Evolutionary conservation across 2,797 vertebrate species (phyloP).

Genomic region (Anguilla megastoma): DNA sequence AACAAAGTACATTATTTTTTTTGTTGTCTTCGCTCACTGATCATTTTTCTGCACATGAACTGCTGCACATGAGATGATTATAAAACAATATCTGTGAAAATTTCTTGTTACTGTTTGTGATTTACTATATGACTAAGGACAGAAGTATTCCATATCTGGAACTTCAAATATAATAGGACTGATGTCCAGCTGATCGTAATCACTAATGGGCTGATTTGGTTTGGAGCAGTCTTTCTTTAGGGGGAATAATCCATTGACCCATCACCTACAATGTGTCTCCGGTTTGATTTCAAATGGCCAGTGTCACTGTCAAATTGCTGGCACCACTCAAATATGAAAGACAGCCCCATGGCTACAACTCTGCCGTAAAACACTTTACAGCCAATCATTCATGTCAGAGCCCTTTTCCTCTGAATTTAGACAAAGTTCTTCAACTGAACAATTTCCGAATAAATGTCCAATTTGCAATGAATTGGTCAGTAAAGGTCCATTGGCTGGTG

Average conservation of each 20-base stretch:
- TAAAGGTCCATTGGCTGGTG: neutral
- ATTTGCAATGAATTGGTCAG: neutral
- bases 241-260: neutral
- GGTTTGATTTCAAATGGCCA: neutral
- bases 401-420: neutral
- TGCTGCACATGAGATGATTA: neutral
- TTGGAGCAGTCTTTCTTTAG: neutral
- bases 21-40: neutral
- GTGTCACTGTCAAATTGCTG: neutral
- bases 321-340: neutral
- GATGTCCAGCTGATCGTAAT: neutral
- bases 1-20: neutral
- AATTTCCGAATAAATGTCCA: neutral
- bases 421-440: neutral
- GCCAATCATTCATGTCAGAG: neutral
- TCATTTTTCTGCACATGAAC: neutral
- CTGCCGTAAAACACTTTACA: neutral
- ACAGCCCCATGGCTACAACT: neutral
- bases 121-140: neutral
- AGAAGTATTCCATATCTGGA: neutral
- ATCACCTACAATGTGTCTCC: neutral
- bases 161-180: neutral
- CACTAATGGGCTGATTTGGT: neutral
- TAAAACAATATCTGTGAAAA: neutral
- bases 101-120: neutral